Evolutionary conservation across 2,888 invertebrate species (phyloP).

Genomic region (Caprella mutica): DNA sequence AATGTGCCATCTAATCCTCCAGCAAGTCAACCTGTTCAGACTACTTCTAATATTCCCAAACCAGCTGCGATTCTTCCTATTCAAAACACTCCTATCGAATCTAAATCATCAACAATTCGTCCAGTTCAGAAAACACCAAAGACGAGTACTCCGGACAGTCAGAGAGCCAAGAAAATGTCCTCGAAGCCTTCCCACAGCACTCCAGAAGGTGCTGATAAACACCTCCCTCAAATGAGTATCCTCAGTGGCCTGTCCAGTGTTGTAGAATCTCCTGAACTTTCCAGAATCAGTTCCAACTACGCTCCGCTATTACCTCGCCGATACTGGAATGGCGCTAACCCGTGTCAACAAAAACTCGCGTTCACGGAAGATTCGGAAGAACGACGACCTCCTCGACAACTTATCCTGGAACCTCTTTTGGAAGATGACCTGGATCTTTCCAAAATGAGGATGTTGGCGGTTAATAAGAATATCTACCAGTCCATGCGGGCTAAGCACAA

Average conservation of each 20-base stretch:
- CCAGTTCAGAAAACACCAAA: slow-evolving; percentile 21
- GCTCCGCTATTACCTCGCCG: too few relatives aligned
- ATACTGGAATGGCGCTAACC: too few relatives aligned
- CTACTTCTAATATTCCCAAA: background rate
- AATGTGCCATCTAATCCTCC: too few relatives aligned
- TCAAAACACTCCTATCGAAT: background rate
- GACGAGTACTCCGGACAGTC: slow-evolving; percentile 25
- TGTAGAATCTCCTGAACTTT: slow-evolving; percentile 26
- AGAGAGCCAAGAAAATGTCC: slow-evolving; percentile 1
- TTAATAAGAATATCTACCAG: too few relatives aligned
- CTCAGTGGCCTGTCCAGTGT: slow-evolving; percentile 31
- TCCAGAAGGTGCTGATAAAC: slow-evolving; percentile 24
- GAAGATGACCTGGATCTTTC: too few relatives aligned
- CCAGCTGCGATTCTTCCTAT: too few relatives aligned
- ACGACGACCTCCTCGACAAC: too few relatives aligned
- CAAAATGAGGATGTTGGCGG: too few relatives aligned
- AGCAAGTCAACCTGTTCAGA: background rate
- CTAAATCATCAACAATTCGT: background rate
- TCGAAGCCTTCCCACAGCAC: slow-evolving; percentile 26
- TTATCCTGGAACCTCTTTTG: too few relatives aligned
- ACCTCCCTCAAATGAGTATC: slow-evolving; percentile 30
- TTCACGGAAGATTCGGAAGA: too few relatives aligned
- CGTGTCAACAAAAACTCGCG: too few relatives aligned
- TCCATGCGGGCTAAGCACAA: too few relatives aligned
- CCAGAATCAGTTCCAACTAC: background rate